Percentiles rank a stretch among this genome's conserved stretches.
Conservation (phyloP, 2,888 invertebrate genomes). For the Rhaphigaster nebulosa region DNA sequence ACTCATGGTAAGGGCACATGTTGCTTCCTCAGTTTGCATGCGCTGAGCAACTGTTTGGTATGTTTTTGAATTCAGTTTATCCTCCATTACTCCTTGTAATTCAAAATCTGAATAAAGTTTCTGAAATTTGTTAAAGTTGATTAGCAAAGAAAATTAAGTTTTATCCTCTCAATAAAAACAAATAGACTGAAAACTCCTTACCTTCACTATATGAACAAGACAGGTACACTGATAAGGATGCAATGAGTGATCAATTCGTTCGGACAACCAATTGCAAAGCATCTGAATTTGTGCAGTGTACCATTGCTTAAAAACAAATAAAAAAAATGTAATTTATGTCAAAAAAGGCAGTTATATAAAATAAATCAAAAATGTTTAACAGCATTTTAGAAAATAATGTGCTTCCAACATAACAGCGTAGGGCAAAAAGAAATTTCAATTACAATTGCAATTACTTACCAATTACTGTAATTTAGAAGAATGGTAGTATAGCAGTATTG, state of each 20-base stretch:
- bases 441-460: too few species aligned
- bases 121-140: constrained; percentile 72
- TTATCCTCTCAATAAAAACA: neutral
- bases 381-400: too few species aligned
- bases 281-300: constrained; percentile 94
- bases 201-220: constrained; percentile 95
- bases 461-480: too few species aligned
- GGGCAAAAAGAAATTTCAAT: too few species aligned
- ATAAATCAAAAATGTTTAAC: too few species aligned
- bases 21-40: constrained; percentile 97
- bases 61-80: constrained; percentile 94
- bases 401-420: too few species aligned
- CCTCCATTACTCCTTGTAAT: constrained; percentile 98
- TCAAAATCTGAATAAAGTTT: constrained; percentile 99
- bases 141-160: neutral
- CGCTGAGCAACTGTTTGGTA: constrained; percentile 94
- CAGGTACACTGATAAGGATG: constrained; percentile 98
- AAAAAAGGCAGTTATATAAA: neutral
- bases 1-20: constrained; percentile 88
- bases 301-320: constrained; percentile 83
- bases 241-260: constrained; percentile 91
- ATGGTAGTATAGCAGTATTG: too few species aligned
- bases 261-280: constrained; percentile 94
- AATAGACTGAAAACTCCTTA: constrained; percentile 68
- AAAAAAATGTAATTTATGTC: constrained; percentile 39